Evolutionary conservation across 53 echinoderm and acorn worm species (phyloP).

Genomic region (Zoroaster sp.): DNA sequence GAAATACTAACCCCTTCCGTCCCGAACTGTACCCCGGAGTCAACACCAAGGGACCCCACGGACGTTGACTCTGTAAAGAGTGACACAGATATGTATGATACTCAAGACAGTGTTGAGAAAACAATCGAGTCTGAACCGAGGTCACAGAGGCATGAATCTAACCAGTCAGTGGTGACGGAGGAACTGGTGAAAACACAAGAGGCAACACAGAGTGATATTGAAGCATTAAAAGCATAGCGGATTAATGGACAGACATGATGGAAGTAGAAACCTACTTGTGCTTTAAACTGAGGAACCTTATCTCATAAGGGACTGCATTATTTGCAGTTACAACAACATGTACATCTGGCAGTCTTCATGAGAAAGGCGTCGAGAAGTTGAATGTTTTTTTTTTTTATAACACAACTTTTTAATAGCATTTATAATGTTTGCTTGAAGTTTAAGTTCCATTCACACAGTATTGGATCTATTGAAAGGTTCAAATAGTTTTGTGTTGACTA

Average conservation of each 20-base stretch:
- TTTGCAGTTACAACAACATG: too few species aligned
- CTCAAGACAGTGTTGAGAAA: neutral
- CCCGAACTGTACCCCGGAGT: slow-evolving; percentile 76
- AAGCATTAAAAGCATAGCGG: slow-evolving; percentile 9
- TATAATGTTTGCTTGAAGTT: too few species aligned
- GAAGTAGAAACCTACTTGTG: neutral
- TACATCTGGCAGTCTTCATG: too few species aligned
- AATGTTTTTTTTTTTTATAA: too few species aligned
- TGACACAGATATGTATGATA: neutral
- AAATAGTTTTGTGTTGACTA: too few species aligned
- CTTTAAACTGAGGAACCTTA: too few species aligned
- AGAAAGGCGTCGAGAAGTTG: too few species aligned
- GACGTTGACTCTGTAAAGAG: slow-evolving; percentile 43
- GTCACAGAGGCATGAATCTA: neutral
- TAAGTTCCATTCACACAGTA: too few species aligned
- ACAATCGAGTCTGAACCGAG: neutral
- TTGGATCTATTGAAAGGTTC: too few species aligned
- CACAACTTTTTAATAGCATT: too few species aligned
- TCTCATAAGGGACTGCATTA: too few species aligned
- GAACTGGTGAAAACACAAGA: slow-evolving; percentile 73
- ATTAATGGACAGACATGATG: neutral
- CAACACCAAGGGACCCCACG: slow-evolving; percentile 74
- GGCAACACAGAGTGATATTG: slow-evolving; percentile 43
- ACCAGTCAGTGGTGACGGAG: neutral
- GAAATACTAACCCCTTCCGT: slow-evolving; percentile 61